Conservation (phyloP, 2,113 vertebrate genomes). For the Podarcis cretensis region DNA sequence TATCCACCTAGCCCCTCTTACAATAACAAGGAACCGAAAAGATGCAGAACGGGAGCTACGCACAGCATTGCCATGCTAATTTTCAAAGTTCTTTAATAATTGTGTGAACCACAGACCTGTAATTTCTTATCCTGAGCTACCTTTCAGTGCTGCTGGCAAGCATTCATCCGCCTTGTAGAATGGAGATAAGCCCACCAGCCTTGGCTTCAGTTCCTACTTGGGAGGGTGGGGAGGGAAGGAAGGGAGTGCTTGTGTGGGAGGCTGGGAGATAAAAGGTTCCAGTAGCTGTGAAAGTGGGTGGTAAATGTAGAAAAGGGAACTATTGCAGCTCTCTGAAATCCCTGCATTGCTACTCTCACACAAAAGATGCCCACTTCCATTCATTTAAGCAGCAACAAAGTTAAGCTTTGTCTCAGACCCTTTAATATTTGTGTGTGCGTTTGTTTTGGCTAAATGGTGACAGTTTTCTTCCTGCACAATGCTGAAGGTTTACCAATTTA, state of each 20-base stretch:
- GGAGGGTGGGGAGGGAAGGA: neutral
- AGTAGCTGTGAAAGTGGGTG: neutral
- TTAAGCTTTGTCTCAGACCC: neutral
- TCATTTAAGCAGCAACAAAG: neutral
- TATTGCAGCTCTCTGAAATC: neutral
- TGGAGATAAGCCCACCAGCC: slow-evolving; percentile 58
- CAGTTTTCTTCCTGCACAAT: neutral
- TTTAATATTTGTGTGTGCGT: neutral
- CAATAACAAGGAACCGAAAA: slow-evolving; percentile 74
- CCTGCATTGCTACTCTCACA: neutral
- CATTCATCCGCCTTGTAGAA: slow-evolving; percentile 40
- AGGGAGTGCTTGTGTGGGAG: neutral
- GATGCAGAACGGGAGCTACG: slow-evolving; percentile 64
- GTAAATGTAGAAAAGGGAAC: neutral
- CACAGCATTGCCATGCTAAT: slow-evolving; percentile 61
- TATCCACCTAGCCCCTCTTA: slow-evolving; percentile 66
- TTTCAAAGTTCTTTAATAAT: slow-evolving; percentile 73
- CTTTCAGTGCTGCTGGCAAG: slow-evolving; percentile 59
- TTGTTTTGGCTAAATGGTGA: neutral
- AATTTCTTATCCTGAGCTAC: slow-evolving; percentile 63
- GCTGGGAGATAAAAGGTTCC: slow-evolving; percentile 7
- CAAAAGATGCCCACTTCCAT: neutral
- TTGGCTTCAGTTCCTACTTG: slow-evolving; percentile 52
- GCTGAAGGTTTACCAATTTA: neutral
- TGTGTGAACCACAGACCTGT: slow-evolving; percentile 60